Base-by-base conservation (phyloP, 2,888 invertebrate genomes). In the Cyrtodaria siliqua region DNA sequence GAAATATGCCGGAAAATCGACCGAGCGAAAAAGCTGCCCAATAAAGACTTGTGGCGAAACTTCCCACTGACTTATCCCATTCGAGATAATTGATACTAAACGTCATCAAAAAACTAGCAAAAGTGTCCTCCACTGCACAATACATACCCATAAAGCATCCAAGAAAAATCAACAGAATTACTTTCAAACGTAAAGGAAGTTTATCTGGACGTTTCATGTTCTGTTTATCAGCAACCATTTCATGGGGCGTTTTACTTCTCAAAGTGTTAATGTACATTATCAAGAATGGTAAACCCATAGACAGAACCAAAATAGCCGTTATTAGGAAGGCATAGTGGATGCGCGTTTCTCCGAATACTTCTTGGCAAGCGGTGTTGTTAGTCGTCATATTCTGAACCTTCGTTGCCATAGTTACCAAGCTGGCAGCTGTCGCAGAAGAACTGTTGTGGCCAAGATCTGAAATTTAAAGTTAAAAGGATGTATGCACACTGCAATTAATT, bases 111-210 rank as follows among this genome's bases (percentile, higher is more conserved):
- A 75, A 74, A 1, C 75, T 71, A 16, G 68, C 47, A 72, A 72
- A 81, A 9, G 72, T 72, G 24, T 78, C 75, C 44, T 81, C 81
- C 2, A 81, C 88, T 90, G 70, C 91, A 87, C 83, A 84, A 60
- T 86, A 84, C 18, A 63, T 60, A 14, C 80, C 56, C 67, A 86
- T 80, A 14, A 84, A 68, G 2, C 53, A n/a, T 24, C 71, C 76
- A 33, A 86, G 68, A 3, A 78, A 71, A 0, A 74, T 26, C 8
- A 82, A 59, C 20, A 84, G 66, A 12, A 78, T 16, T 0, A 68
- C 42, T 64, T 79, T 84, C 29, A 75, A 26, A 8, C 27, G 24
- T 3, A 76, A 49, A 8, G 85, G 66, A 23, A 83, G 67, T 55
- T 78, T 77, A 47, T 74, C 75, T 0, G 74, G 77, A 3, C 74